Percentiles rank a stretch among this genome's conserved stretches.
These are phyloP conservation scores for Allygus modestus DNA, from an alignment of 2,888 invertebrate genomes.

Conservation along the genomic window DNA sequence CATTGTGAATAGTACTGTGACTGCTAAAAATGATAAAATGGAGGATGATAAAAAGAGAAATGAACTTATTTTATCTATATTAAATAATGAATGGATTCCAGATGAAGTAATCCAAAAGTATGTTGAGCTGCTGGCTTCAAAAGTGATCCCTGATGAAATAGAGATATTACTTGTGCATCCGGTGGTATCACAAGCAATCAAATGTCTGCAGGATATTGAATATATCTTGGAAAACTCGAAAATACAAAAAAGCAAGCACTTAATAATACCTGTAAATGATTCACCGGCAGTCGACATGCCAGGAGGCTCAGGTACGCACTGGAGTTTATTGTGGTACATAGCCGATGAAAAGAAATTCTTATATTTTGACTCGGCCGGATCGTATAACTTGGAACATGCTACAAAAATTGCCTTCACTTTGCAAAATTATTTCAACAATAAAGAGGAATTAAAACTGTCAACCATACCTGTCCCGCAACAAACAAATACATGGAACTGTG, in stretches of 20 bases:
- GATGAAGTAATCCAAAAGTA: constrained; percentile 9
- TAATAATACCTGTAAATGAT: constrained; percentile 32
- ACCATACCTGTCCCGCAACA: background rate
- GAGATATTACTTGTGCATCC: background rate
- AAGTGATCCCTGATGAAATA: background rate
- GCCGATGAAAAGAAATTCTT: background rate
- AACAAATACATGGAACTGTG: background rate
- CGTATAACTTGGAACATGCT: background rate
- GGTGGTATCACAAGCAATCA: background rate
- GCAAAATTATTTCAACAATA: background rate
- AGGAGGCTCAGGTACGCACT: constrained; percentile 31
- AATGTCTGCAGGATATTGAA: constrained; percentile 14
- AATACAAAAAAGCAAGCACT: background rate
- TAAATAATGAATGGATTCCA: constrained; percentile 8
- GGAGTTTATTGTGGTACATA: background rate
- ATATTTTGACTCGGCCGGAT: background rate
- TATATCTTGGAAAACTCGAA: background rate
- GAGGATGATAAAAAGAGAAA: background rate
- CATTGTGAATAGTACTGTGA: background rate
- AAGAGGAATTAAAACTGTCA: background rate
- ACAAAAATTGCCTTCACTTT: background rate
- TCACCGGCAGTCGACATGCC: background rate
- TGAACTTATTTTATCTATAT: background rate
- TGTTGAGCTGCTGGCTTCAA: background rate
- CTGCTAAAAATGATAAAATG: background rate